Percentiles rank a stretch among this genome's conserved stretches.
These are phyloP conservation scores for Mesoclemmys tuberculata DNA, from an alignment of 2,113 vertebrate species.

Conservation along the genomic window DNA sequence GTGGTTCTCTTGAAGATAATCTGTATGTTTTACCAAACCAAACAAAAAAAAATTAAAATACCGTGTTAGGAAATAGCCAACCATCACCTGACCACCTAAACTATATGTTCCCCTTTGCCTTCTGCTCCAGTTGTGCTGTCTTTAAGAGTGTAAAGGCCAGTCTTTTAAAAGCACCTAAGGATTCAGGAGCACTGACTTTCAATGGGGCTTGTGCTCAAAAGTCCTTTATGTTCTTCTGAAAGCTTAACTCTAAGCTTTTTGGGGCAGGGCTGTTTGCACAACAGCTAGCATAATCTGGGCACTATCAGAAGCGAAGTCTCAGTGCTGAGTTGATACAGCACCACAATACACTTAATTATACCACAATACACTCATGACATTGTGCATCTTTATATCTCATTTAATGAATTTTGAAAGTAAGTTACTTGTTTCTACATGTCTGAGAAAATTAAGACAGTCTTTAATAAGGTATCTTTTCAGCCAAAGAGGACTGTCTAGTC, in stretches of 20 bases:
- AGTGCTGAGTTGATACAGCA: background rate
- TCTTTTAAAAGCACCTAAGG: background rate
- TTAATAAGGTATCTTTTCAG: background rate
- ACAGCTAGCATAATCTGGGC: background rate
- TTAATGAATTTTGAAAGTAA: background rate
- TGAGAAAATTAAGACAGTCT: background rate
- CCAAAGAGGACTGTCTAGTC: background rate
- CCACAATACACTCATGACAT: background rate
- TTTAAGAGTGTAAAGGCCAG: background rate
- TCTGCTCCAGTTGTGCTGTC: background rate
- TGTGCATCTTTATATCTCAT: background rate
- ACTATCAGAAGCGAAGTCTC: background rate
- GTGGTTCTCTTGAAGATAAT: background rate
- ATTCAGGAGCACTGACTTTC: background rate
- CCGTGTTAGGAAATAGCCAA: background rate
- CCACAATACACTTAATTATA: background rate
- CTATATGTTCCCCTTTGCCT: background rate
- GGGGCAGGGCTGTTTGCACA: background rate
- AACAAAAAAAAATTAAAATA: background rate
- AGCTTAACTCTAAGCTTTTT: background rate
- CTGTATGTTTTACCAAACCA: background rate
- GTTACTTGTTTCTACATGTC: background rate
- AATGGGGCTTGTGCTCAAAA: background rate
- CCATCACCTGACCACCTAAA: background rate
- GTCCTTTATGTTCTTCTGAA: background rate